Percentiles rank a stretch among this genome's conserved stretches.
Evolutionary conservation across 2,113 vertebrate species (phyloP).

Genomic region (Odocoileus hemionus): DNA sequence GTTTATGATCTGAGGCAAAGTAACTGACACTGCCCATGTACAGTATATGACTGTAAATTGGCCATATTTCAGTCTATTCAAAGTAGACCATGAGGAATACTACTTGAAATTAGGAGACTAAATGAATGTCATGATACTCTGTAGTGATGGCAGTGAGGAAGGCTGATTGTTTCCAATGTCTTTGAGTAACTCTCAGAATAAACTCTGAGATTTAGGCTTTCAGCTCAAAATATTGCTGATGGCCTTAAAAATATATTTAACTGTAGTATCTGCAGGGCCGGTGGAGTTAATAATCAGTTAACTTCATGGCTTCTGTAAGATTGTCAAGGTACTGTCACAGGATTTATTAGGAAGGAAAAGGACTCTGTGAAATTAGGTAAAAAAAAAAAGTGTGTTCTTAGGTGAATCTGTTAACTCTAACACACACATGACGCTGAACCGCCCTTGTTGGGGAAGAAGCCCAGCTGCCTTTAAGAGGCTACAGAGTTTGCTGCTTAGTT

Average conservation of each 20-base stretch:
- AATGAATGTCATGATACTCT: not conserved
- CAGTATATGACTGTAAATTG: not conserved
- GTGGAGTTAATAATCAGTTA: not conserved
- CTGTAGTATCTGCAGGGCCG: not conserved
- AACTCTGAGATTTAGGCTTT: not conserved
- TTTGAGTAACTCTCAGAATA: not conserved
- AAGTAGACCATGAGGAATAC: not conserved
- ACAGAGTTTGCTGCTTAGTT: not conserved
- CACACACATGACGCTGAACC: rapidly evolving
- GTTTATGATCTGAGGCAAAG: not conserved
- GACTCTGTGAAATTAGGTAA: not conserved
- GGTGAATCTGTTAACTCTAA: not conserved
- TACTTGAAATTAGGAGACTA: not conserved
- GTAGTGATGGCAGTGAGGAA: not conserved
- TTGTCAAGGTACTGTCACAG: not conserved
- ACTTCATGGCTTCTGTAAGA: not conserved
- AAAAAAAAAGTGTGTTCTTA: not conserved
- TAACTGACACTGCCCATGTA: not conserved
- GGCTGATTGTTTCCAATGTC: not conserved
- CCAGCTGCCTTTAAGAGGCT: not conserved
- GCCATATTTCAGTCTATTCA: not conserved
- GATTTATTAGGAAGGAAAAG: not conserved
- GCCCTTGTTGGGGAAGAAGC: not conserved
- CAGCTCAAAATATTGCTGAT: not conserved
- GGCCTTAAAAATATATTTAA: not conserved